Percentiles rank a stretch among this genome's conserved stretches.
These are phyloP conservation scores for Himalopsyche anomala DNA, from an alignment of 2,888 invertebrate genomes.

Conservation along the genomic window DNA sequence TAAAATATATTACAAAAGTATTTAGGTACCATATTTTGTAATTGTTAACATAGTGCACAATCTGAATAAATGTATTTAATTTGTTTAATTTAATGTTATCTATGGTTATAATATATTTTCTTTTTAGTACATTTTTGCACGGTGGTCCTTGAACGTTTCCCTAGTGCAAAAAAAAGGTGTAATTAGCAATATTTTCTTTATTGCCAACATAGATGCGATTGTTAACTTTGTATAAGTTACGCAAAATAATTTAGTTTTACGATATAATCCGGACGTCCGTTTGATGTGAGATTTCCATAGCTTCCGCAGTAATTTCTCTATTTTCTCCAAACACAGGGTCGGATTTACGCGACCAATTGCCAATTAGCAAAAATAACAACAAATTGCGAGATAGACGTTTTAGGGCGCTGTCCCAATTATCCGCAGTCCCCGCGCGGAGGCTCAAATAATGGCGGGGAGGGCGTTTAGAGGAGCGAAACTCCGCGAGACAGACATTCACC, in stretches of 20 bases:
- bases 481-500: conserved; percentile 54
- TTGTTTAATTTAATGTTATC: too few relatives aligned
- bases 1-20: too few relatives aligned
- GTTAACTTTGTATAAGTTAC: not conserved
- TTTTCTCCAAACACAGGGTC: not conserved
- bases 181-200: too few relatives aligned
- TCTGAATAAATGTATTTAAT: too few relatives aligned
- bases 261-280: not conserved
- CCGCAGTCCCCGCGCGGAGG: conserved; percentile 57
- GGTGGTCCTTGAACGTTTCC: too few relatives aligned
- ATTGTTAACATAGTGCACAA: too few relatives aligned
- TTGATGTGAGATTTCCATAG: not conserved
- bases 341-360: conserved; percentile 18
- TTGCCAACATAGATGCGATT: not conserved
- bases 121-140: too few relatives aligned
- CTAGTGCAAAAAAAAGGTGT: too few relatives aligned
- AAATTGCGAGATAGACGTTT: conserved; percentile 58
- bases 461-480: conserved; percentile 36
- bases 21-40: too few relatives aligned
- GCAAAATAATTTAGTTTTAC: not conserved
- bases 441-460: conserved; percentile 38
- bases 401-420: conserved; percentile 57
- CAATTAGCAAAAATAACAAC: conserved; percentile 34
- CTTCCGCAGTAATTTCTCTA: not conserved
- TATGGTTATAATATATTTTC: too few relatives aligned